These are phyloP conservation scores for Colius striatus DNA, from an alignment of 2,113 vertebrate species.

Conservation along the genomic window DNA sequence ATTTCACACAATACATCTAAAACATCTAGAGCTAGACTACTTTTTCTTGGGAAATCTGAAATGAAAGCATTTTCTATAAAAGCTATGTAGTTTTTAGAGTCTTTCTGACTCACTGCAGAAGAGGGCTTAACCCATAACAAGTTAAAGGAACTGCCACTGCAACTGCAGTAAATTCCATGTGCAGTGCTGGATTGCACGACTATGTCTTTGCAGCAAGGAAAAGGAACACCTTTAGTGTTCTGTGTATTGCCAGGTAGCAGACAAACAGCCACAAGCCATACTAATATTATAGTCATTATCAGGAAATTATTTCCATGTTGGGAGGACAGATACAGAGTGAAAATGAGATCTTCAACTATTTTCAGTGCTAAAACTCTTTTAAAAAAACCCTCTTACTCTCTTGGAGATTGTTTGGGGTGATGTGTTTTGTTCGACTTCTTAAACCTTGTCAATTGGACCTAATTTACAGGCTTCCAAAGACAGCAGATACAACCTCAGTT, in stretches of 20 bases:
- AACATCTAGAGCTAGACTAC: neutral
- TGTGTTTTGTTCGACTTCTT: neutral
- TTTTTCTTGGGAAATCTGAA: neutral
- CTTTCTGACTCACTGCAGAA: neutral
- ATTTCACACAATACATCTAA: neutral
- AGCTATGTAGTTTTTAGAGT: neutral
- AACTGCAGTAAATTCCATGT: neutral
- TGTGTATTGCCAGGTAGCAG: neutral
- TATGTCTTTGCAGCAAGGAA: neutral
- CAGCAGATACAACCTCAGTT: neutral
- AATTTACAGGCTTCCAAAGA: neutral
- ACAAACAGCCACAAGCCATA: neutral
- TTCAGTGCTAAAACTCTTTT: neutral
- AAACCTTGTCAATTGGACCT: neutral
- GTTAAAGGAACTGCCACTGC: neutral
- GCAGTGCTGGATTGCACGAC: neutral
- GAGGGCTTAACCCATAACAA: neutral
- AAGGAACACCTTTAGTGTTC: neutral
- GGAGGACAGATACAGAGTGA: neutral
- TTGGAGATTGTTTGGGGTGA: neutral
- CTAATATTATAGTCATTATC: neutral
- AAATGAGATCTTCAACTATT: neutral
- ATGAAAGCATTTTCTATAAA: neutral
- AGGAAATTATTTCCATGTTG: neutral
- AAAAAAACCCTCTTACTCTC: neutral